A percentile compares a stretch with the other conserved stretches of the same genome.
These are phyloP conservation scores for Paratrypauchen microcephalus DNA, from an alignment of 2,797 vertebrate species.

Conservation along the genomic window DNA sequence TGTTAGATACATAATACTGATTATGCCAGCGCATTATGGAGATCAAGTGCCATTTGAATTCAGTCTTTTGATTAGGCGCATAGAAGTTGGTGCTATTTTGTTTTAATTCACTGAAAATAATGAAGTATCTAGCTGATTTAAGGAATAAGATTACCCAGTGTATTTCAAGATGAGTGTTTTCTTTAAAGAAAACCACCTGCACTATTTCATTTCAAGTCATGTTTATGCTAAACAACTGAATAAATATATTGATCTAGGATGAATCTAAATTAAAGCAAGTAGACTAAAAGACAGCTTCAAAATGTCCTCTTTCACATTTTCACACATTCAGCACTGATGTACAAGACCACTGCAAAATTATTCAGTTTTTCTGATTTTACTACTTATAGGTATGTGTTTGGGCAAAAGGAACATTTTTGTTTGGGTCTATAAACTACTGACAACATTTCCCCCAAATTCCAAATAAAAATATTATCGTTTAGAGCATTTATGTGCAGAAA, in stretches of 20 bases:
- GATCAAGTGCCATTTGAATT: conserved; percentile 39
- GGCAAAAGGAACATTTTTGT: too few relatives aligned
- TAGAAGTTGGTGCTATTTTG: conserved; percentile 15
- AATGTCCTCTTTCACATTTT: too few relatives aligned
- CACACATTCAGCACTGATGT: too few relatives aligned
- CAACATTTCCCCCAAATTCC: too few relatives aligned
- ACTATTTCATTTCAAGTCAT: too few relatives aligned
- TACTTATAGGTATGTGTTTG: too few relatives aligned
- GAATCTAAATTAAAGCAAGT: not conserved
- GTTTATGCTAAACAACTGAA: too few relatives aligned
- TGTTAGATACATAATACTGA: conserved; percentile 32
- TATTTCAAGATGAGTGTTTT: not conserved
- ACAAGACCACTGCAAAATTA: too few relatives aligned
- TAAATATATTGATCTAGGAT: not conserved
- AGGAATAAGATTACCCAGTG: not conserved
- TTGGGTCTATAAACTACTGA: too few relatives aligned
- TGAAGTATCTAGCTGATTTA: not conserved
- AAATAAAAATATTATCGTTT: too few relatives aligned
- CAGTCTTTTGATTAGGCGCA: conserved; percentile 30
- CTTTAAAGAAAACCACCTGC: not conserved
- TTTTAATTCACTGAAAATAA: not conserved
- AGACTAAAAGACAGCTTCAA: not conserved
- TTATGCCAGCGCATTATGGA: conserved; percentile 26
- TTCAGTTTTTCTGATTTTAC: too few relatives aligned
- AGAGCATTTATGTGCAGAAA: too few relatives aligned